phyloP scores from a whole-genome alignment of 2,888 invertebrate genomes.

The Oxystoma pomonae region DNA sequence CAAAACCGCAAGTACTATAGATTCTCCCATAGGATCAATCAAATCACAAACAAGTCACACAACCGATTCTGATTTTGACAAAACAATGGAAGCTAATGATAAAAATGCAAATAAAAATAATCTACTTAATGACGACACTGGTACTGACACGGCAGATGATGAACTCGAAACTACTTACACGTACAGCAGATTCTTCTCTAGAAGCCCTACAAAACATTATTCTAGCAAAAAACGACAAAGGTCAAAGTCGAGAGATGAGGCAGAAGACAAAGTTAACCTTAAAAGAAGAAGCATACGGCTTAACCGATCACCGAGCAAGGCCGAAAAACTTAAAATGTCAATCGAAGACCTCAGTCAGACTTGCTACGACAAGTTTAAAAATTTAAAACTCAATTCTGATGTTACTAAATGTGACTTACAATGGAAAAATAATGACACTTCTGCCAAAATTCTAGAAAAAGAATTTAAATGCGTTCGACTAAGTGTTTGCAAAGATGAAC shows the following conservation, averaged over 20 bases:
- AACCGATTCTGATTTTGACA: constrained; percentile 19
- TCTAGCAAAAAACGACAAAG: constrained; percentile 27
- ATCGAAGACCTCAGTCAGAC: constrained; percentile 33
- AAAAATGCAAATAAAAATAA: not conserved
- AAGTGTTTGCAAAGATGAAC: constrained; percentile 30
- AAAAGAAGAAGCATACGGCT: constrained; percentile 24
- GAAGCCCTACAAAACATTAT: constrained; percentile 18
- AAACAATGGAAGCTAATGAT: constrained; percentile 14
- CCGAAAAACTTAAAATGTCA: constrained; percentile 25
- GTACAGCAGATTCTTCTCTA: constrained; percentile 22
- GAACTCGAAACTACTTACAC: constrained; percentile 28
- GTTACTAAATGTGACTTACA: constrained; percentile 2
- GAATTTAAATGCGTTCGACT: constrained; percentile 41
- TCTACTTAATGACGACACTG: constrained; percentile 17
- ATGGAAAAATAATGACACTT: not conserved
- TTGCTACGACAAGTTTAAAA: constrained; percentile 34
- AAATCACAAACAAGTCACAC: constrained; percentile 33
- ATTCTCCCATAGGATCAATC: constrained; percentile 51
- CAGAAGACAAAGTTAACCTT: constrained; percentile 17
- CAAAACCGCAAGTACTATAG: constrained; percentile 47
- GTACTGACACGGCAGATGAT: constrained; percentile 38
- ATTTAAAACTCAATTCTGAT: constrained; percentile 26
- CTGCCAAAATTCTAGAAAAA: constrained; percentile 27
- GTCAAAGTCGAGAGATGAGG: constrained; percentile 27
- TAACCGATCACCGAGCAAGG: constrained; percentile 25